A percentile compares a stretch with the other conserved stretches of the same genome.
phyloP scores from a whole-genome alignment of 2,888 invertebrate species.

The Ennomos erosarius region DNA sequence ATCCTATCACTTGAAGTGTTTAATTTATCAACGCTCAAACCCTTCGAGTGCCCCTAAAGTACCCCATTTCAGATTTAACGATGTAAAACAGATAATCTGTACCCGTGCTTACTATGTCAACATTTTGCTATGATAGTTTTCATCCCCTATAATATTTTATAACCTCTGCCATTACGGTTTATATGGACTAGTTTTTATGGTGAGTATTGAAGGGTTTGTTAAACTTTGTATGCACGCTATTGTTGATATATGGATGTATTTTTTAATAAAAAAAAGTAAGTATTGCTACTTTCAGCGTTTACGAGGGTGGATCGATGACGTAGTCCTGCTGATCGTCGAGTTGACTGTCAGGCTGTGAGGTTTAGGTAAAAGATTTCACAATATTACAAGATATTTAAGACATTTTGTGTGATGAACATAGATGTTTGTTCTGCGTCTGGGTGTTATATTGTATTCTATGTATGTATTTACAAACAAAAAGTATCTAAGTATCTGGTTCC shows the following conservation, averaged over 20 bases:
- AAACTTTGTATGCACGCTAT: neutral
- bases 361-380: too few species aligned
- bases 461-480: too few species aligned
- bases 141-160: conserved; percentile 27
- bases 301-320: too few species aligned
- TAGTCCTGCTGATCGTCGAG: too few species aligned
- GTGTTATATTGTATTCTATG: too few species aligned
- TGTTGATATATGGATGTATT: neutral
- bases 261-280: too few species aligned
- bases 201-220: neutral
- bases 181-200: conserved; percentile 17
- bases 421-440: too few species aligned
- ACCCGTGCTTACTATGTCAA: conserved; percentile 17
- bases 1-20: conserved; percentile 13
- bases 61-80: conserved; percentile 21
- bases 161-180: conserved; percentile 4
- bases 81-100: conserved; percentile 24
- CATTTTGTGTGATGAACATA: too few species aligned
- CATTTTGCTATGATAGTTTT: conserved; percentile 20
- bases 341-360: too few species aligned
- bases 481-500: too few species aligned
- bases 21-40: conserved; percentile 21
- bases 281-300: neutral
- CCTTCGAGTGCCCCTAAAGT: conserved; percentile 12
- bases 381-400: too few species aligned